Evolutionary conservation across 2,888 invertebrate genomes (phyloP).

Genomic region (Amblyjoppa proteus): DNA sequence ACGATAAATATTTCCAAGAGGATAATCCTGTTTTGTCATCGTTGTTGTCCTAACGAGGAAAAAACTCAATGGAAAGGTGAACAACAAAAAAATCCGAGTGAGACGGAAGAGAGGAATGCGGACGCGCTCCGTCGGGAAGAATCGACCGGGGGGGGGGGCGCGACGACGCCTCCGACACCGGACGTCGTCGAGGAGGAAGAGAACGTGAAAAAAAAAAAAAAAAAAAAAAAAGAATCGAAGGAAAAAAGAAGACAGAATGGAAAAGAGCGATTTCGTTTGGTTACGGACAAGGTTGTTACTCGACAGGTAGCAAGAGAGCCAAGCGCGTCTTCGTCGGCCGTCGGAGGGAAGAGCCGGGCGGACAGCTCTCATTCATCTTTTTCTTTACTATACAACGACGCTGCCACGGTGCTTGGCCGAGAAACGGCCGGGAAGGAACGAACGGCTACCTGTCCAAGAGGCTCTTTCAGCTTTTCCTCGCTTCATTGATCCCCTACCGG

Average conservation of each 20-base stretch:
- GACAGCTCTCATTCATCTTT: slow-evolving; percentile 73
- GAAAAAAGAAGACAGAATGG: not conserved
- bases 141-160: slow-evolving; percentile 58
- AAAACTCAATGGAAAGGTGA: slow-evolving; percentile 46
- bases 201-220: not conserved
- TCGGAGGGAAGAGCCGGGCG: slow-evolving; percentile 47
- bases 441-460: slow-evolving; percentile 70
- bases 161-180: slow-evolving; percentile 62
- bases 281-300: slow-evolving; percentile 72
- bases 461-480: slow-evolving; percentile 68
- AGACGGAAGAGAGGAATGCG: slow-evolving; percentile 53
- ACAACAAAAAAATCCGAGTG: slow-evolving; percentile 23
- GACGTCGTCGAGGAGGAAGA: slow-evolving; percentile 53
- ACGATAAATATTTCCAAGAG: slow-evolving; percentile 22
- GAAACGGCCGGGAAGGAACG: slow-evolving; percentile 17
- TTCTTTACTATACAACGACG: slow-evolving; percentile 60
- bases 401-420: slow-evolving; percentile 27
- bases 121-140: slow-evolving; percentile 23
- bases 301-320: slow-evolving; percentile 73
- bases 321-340: slow-evolving; percentile 50
- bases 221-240: not conserved
- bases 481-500: slow-evolving; percentile 68
- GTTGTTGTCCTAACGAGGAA: slow-evolving; percentile 3
- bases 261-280: slow-evolving; percentile 72
- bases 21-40: slow-evolving; percentile 16